Evolutionary conservation across 2,113 vertebrate species (phyloP).

Genomic region (Corydoras sp.): DNA sequence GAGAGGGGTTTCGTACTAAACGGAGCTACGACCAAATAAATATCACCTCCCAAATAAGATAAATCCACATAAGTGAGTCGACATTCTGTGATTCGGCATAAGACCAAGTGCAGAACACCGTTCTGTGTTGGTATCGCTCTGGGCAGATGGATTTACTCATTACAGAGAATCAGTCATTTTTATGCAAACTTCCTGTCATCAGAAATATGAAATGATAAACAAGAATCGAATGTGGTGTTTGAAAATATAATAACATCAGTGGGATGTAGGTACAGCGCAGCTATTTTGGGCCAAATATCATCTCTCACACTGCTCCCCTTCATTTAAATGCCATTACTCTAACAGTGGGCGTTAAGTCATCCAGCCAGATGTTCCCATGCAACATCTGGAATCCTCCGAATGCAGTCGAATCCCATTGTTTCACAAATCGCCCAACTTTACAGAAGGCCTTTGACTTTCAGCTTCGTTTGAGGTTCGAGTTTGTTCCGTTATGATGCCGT

Average conservation of each 20-base stretch:
- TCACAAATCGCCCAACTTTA: neutral
- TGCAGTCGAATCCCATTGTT: slow-evolving; percentile 3
- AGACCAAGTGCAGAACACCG: no score
- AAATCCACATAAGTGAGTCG: no score
- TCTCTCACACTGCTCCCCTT: neutral
- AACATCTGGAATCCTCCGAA: neutral
- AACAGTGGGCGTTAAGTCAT: neutral
- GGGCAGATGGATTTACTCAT: neutral
- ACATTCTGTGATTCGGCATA: no score
- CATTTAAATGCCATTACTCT: neutral
- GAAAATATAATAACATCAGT: slow-evolving; percentile 5
- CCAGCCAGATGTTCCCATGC: neutral
- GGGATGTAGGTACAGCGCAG: neutral
- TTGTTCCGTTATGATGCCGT: neutral
- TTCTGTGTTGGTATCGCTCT: neutral
- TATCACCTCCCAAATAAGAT: no score
- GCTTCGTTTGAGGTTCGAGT: neutral
- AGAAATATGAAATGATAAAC: neutral
- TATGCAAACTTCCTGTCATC: neutral
- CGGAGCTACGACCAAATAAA: no score
- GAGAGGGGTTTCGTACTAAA: no score
- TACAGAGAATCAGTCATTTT: neutral
- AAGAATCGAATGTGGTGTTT: slow-evolving; percentile 1
- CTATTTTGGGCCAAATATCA: neutral
- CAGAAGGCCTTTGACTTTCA: slow-evolving; percentile 2